Evolutionary conservation across 2,113 vertebrate species (phyloP), one percentile per base, ranked within the genome.

Genomic region (Phalacrocorax brasilianus): DNA sequence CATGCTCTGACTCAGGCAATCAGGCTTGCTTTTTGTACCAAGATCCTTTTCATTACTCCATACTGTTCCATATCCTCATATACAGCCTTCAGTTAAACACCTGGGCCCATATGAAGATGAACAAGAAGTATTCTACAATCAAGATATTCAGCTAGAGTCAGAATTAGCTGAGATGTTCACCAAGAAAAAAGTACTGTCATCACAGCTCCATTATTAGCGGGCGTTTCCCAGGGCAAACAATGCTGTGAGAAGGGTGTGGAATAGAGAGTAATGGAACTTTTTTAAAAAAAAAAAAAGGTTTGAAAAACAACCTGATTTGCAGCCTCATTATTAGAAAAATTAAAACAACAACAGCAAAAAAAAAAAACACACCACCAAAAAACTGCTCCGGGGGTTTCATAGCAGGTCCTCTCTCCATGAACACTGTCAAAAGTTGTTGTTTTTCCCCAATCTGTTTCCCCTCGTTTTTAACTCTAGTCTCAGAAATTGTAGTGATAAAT

Each of bases 141-240:
- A 82, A 96, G 83, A 55, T 50, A 91, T 22, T 47, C 85, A 90
- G 71, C 40, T 74, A 21, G 89, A 86, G 68, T 84, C 52, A 82
- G 30, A 89, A 74, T 52, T 35, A 89, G 67, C 63, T 14, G 24
- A 83, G 76, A 88, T 40, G 62, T 62, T 95, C 75, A 88, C 40
- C 40, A 85, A 85, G 70, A 95, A 95, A 33, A 5, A 45, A 93
- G 38, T 30, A 63, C 28, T 55, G 44, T 50, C 79, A 86, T 84
- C 86, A 82, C 81, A 97, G 74, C 47, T 93, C 24, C 44, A 53
- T 91, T 75, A 96, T 70, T 58, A 91, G 52, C 20, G 30, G 70
- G 95, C 96, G 87, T 93, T 97, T 94, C 85, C 71, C 79, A 49
- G 14, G 59, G 44, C 52, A 94, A 97, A 90, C 33, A 94, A 49